Percentiles rank a stretch among this genome's conserved stretches.
Evolutionary conservation across 2,113 vertebrate species (phyloP).

Genomic region (Oryzias woworae): DNA sequence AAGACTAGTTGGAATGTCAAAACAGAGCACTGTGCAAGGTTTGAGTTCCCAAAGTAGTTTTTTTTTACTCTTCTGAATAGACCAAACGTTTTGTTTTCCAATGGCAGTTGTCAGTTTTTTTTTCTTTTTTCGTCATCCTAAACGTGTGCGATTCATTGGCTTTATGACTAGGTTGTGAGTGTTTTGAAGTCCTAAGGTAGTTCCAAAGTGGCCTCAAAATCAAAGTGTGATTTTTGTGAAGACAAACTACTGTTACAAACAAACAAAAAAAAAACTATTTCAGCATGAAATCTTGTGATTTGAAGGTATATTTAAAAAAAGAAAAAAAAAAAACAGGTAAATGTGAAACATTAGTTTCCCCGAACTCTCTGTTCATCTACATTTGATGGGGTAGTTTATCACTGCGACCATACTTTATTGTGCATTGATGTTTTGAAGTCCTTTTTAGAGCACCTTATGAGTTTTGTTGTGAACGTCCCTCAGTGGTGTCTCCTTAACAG

Average conservation of each 20-base stretch:
- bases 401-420: slow-evolving; percentile 60
- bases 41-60: slow-evolving; percentile 75
- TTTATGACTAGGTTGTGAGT: slow-evolving; percentile 20
- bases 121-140: slow-evolving; percentile 66
- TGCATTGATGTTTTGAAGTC: slow-evolving; percentile 69
- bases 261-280: slow-evolving; percentile 10
- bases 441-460: slow-evolving; percentile 76
- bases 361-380: slow-evolving; percentile 35
- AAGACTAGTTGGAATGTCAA: slow-evolving; percentile 81
- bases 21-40: slow-evolving; percentile 83
- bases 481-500: slow-evolving; percentile 77
- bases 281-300: slow-evolving; percentile 6
- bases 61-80: slow-evolving; percentile 66
- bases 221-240: neutral
- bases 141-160: slow-evolving; percentile 55
- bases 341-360: slow-evolving; percentile 16
- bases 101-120: slow-evolving; percentile 68
- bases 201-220: slow-evolving; percentile 25
- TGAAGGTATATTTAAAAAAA: slow-evolving; percentile 27
- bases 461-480: slow-evolving; percentile 69
- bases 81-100: slow-evolving; percentile 65
- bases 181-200: slow-evolving; percentile 31
- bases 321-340: slow-evolving; percentile 5
- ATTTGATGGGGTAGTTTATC: slow-evolving; percentile 49
- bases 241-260: neutral